Evolutionary conservation across 2,888 invertebrate species (phyloP), one percentile per base, ranked within the genome.

Genomic region (Drosophila subquinaria): DNA sequence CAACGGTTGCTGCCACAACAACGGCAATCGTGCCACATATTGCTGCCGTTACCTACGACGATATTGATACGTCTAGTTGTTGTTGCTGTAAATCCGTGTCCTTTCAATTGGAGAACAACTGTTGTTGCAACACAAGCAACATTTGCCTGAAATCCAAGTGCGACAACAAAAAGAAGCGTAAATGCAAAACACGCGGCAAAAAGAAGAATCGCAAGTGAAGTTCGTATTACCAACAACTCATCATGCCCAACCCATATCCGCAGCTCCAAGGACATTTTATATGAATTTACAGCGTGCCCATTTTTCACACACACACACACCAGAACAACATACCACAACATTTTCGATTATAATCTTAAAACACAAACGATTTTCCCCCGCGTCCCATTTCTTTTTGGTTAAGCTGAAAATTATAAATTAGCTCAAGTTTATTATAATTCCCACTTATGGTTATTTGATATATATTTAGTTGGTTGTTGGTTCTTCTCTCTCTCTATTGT

Each of bases 41-140:
- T 33, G 53, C 56, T 10, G 67, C 73, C n/a, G 10, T 69, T 10
- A 73, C 69, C 10, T 69, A 63, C 42, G 65, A 86, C n/a, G 70
- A 70, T n/a, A 30, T 73, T 48, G 51, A 62, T 10, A 3, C 27
- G 11, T 15, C 8, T 10, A 23, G 13, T 13, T n/a, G 3, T 9
- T 1, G 3, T 9, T 1, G 40, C 15, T 15, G 11, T 9, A 69
- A 73, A 40, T 13, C 20, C 9, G 48, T 73, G 5, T 55, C 47
- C 17, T 68, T 73, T 35, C 42, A 27, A 33, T 13, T 27, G 43
- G 43, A 23, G 1, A 33, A 20, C 23, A 56, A 51, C 17, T 13
- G 56, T 33, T 42, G 43, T 20, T 13, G 17, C 55, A 43, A 35
- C 56, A 45, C 8, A 1, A 53, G 45, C 57, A 50, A 35, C 35